phyloP scores from a whole-genome alignment of 2,113 vertebrate genomes.

The Danionella cerebrum region DNA sequence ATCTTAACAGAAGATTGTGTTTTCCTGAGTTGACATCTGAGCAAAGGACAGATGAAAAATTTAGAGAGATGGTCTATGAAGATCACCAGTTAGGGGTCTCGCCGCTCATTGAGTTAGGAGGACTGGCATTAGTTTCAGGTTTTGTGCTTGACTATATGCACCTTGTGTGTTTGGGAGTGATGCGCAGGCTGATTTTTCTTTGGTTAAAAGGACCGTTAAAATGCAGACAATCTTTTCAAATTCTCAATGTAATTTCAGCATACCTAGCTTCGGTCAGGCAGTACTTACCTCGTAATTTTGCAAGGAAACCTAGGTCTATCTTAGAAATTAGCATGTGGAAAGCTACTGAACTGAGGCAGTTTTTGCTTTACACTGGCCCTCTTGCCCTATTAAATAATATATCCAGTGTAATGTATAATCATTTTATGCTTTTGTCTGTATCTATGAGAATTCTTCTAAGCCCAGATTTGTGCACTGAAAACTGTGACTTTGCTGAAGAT shows the following conservation, averaged over 20 bases:
- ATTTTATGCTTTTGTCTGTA: constrained; percentile 17
- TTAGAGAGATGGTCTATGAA: background rate
- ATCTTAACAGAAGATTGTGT: background rate
- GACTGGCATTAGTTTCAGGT: constrained; percentile 2
- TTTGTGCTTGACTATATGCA: constrained; percentile 23
- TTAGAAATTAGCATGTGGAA: background rate
- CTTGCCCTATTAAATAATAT: background rate
- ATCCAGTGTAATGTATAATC: background rate
- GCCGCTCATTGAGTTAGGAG: background rate
- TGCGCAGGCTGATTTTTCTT: background rate
- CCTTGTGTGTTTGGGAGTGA: constrained; percentile 12
- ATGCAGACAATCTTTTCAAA: background rate
- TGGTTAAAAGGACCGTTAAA: background rate
- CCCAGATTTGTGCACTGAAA: constrained; percentile 13
- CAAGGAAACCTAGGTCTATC: background rate
- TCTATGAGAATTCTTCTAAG: constrained; percentile 15
- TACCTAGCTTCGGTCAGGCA: background rate
- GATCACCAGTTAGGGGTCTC: background rate
- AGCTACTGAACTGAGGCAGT: background rate
- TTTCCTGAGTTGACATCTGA: background rate
- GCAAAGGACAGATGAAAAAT: background rate
- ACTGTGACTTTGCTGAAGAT: too few species aligned
- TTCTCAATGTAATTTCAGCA: background rate
- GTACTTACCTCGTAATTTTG: background rate
- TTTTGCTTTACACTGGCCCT: background rate